These are phyloP conservation scores for Heliconius cydno DNA, from an alignment of 2,888 invertebrate species.

Conservation along the genomic window DNA sequence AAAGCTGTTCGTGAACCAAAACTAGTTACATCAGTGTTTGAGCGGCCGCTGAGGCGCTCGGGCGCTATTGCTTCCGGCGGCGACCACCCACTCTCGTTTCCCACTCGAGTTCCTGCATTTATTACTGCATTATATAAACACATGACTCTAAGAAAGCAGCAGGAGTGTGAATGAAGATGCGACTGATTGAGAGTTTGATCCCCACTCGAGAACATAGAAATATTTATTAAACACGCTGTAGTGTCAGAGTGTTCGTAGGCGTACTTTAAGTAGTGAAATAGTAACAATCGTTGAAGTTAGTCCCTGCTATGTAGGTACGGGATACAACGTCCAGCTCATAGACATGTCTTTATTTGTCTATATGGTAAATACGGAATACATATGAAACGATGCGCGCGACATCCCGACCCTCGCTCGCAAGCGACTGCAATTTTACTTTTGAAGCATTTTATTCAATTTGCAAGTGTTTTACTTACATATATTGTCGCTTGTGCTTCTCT, in stretches of 20 bases:
- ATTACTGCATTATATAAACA: constrained; percentile 57
- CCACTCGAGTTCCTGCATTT: constrained; percentile 51
- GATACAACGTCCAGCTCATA: no score
- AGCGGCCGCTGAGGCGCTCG: constrained; percentile 1
- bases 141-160: constrained; percentile 49
- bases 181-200: no score
- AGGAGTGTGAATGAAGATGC: no score
- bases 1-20: not conserved
- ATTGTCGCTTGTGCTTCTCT: constrained; percentile 16
- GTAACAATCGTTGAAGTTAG: no score
- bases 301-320: no score
- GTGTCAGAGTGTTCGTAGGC: no score
- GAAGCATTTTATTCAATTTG: constrained; percentile 35
- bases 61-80: constrained; percentile 51
- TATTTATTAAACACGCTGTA: no score
- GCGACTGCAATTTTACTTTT: constrained; percentile 33
- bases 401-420: not conserved
- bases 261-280: no score
- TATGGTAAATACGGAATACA: no score
- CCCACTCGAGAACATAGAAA: no score
- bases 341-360: no score
- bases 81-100: constrained; percentile 27
- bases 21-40: constrained; percentile 24
- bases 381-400: no score
- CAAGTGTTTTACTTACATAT: constrained; percentile 33